Conservation (phyloP, 2,113 vertebrate species). For the Crotalus horridus region DNA sequence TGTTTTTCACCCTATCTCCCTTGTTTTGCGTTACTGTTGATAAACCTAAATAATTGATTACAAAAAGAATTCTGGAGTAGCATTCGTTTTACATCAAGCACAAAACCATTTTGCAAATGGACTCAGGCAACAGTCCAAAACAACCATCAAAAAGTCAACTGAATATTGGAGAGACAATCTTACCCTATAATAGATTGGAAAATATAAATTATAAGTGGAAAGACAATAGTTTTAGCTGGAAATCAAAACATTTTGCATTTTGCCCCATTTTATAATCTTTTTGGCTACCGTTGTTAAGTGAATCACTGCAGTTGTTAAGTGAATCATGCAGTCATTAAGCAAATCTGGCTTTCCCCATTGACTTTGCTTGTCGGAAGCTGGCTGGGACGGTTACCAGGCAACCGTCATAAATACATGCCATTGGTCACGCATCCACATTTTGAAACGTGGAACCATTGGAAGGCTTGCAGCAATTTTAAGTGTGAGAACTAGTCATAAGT, state of each 20-base stretch:
- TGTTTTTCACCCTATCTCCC: slow-evolving; percentile 50
- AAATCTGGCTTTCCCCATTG: not conserved
- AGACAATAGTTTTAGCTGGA: slow-evolving; percentile 38
- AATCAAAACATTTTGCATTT: slow-evolving; percentile 21
- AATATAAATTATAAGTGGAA: slow-evolving; percentile 35
- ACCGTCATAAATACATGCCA: not conserved
- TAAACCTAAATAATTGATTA: slow-evolving; percentile 75
- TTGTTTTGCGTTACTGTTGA: slow-evolving; percentile 69
- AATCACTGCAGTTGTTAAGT: not conserved
- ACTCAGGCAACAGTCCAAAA: slow-evolving; percentile 64
- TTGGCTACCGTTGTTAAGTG: not conserved
- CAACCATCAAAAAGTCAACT: slow-evolving; percentile 61
- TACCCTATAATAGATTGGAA: slow-evolving; percentile 49
- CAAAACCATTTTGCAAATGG: slow-evolving; percentile 71
- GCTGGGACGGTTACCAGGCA: not conserved
- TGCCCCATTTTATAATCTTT: not conserved
- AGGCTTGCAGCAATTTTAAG: not conserved
- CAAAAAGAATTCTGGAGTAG: slow-evolving; percentile 68
- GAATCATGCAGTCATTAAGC: not conserved
- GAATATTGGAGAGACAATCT: slow-evolving; percentile 54
- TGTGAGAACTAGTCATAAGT: not conserved
- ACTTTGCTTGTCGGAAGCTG: not conserved
- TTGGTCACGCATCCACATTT: not conserved
- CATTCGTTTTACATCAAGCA: slow-evolving; percentile 65
- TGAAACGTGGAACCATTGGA: not conserved